phyloP scores from a whole-genome alignment of 1,140 invertebrate species.

The Dufourea novaeangliae region DNA sequence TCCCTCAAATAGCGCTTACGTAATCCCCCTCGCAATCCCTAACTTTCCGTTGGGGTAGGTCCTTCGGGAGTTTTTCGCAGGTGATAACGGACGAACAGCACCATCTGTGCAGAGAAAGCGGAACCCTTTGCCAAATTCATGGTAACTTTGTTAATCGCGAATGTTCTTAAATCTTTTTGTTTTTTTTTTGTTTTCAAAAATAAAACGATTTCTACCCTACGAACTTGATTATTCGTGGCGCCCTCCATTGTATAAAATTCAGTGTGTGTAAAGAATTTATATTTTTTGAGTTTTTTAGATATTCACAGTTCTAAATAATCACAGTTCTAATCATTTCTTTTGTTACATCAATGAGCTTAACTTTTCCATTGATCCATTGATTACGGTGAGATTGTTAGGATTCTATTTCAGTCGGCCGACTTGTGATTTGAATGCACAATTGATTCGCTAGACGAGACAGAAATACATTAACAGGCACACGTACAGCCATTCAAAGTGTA shows the following conservation, averaged over 20 bases:
- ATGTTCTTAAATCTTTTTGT: too few species aligned
- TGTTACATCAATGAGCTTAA: too few species aligned
- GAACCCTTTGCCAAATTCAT: not conserved
- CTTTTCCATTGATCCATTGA: not conserved
- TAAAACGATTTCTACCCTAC: too few species aligned
- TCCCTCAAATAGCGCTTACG: constrained; percentile 7
- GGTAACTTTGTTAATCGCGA: too few species aligned
- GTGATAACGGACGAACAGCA: not conserved
- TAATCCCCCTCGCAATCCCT: not conserved
- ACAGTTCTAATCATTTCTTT: too few species aligned
- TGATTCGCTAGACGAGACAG: not conserved
- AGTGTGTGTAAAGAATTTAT: too few species aligned
- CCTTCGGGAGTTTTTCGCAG: not conserved
- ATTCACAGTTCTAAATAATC: too few species aligned
- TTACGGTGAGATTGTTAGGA: not conserved
- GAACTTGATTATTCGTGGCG: too few species aligned
- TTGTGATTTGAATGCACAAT: not conserved
- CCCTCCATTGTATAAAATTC: too few species aligned
- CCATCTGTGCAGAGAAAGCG: not conserved
- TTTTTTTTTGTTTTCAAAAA: not conserved
- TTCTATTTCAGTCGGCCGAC: not conserved
- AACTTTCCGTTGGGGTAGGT: not conserved
- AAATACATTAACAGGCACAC: not conserved
- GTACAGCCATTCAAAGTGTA: too few species aligned
- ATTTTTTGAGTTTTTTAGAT: too few species aligned